phyloP scores from a whole-genome alignment of 1,140 invertebrate genomes.

The Lepidurus couesii region DNA sequence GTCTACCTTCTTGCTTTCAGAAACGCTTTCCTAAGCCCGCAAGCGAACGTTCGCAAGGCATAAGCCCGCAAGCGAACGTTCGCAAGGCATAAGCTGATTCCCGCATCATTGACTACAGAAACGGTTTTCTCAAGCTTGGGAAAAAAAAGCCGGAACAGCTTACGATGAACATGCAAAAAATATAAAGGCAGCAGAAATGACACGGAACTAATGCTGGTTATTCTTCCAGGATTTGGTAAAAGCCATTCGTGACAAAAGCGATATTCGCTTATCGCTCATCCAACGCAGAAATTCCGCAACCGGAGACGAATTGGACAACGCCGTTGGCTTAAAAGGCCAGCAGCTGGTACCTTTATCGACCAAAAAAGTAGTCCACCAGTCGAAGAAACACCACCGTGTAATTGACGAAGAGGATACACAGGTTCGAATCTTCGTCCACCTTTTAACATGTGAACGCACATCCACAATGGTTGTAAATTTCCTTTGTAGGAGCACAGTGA shows the following conservation, averaged over 20 bases:
- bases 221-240: conserved; percentile 37
- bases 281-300: conserved; percentile 33
- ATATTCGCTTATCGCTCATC: conserved; percentile 35
- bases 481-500: conserved; percentile 39
- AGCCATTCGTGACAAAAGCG: conserved; percentile 38
- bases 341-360: conserved; percentile 41
- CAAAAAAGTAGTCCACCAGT: conserved; percentile 66
- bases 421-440: conserved; percentile 41
- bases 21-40: too few relatives aligned
- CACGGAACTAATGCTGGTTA: neutral
- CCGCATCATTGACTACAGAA: too few relatives aligned
- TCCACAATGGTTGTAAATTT: neutral
- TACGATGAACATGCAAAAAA: too few relatives aligned
- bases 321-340: neutral
- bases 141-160: too few relatives aligned
- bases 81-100: too few relatives aligned
- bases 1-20: too few relatives aligned
- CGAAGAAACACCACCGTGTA: conserved; percentile 65
- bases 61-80: too few relatives aligned
- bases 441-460: conserved; percentile 1
- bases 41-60: too few relatives aligned
- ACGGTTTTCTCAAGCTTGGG: too few relatives aligned
- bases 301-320: conserved; percentile 31
- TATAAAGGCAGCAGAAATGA: too few relatives aligned
- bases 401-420: conserved; percentile 75